These are phyloP conservation scores for Hydraecia micacea DNA, from an alignment of 2,888 invertebrate genomes.

Conservation along the genomic window DNA sequence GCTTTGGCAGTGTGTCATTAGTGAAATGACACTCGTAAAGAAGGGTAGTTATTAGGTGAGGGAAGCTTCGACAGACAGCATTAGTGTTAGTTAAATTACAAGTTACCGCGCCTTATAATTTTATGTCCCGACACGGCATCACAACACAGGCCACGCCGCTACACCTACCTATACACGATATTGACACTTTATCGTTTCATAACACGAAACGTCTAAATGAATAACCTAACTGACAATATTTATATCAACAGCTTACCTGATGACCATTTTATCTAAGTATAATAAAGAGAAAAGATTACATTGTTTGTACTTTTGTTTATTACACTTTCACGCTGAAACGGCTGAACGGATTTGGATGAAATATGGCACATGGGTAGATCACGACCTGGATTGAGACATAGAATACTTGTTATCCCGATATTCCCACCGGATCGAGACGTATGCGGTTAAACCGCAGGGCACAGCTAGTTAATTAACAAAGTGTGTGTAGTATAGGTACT, in stretches of 20 bases:
- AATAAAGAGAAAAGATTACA: not conserved
- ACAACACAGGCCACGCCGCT: constrained; percentile 36
- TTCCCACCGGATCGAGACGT: not conserved
- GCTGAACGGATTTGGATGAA: not conserved
- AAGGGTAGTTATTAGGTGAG: constrained; percentile 35
- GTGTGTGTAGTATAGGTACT: constrained; percentile 8
- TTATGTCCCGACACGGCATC: constrained; percentile 53
- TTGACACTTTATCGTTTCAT: constrained; percentile 69
- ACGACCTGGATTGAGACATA: not conserved
- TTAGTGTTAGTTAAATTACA: constrained; percentile 57
- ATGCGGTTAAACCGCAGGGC: not conserved
- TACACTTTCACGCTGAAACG: not conserved
- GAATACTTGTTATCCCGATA: not conserved
- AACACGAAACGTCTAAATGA: constrained; percentile 66
- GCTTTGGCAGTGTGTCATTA: constrained; percentile 30
- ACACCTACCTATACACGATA: constrained; percentile 55
- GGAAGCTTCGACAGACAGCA: constrained; percentile 4
- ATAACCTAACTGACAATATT: constrained; percentile 51
- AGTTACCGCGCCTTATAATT: constrained; percentile 64
- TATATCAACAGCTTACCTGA: constrained; percentile 44
- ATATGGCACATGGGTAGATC: not conserved
- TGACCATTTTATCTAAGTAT: constrained; percentile 23
- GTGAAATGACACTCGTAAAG: constrained; percentile 12
- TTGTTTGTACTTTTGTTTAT: not conserved
- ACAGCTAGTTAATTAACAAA: constrained; percentile 27